A percentile compares a stretch with the other conserved stretches of the same genome.
These are phyloP conservation scores for Ptiloglossa arizonensis DNA, from an alignment of 1,140 invertebrate genomes.

Conservation along the genomic window DNA sequence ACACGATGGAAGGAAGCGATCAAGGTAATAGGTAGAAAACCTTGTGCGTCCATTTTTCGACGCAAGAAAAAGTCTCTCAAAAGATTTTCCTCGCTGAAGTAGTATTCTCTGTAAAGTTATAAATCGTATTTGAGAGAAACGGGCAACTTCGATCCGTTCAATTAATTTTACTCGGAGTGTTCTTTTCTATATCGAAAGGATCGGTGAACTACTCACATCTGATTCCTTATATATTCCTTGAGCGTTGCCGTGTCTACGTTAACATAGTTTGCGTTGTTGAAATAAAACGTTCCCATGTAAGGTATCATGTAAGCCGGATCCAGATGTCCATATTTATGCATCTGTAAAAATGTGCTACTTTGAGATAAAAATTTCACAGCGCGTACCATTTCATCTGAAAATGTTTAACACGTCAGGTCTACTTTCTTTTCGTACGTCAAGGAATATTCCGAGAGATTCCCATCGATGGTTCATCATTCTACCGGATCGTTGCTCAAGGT, in stretches of 20 bases:
- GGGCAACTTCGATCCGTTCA: not conserved
- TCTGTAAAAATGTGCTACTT: conserved; percentile 61
- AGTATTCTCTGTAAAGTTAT: conserved; percentile 94
- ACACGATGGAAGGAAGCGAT: conserved; percentile 98
- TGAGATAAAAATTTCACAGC: not conserved
- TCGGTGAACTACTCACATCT: conserved; percentile 88
- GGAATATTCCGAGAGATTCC: conserved; percentile 48
- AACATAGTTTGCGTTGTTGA: conserved; percentile 81
- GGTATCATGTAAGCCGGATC: conserved; percentile 83
- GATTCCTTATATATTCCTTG: conserved; percentile 91
- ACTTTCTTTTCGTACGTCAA: conserved; percentile 53
- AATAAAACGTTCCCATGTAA: conserved; percentile 85
- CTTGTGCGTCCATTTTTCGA: conserved; percentile 97
- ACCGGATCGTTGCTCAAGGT: too few relatives aligned
- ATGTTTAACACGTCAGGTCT: conserved; percentile 57
- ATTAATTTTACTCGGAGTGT: not conserved
- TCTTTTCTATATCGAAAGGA: not conserved
- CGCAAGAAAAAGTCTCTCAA: conserved; percentile 97
- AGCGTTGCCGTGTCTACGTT: conserved; percentile 83
- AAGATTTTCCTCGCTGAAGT: conserved; percentile 99
- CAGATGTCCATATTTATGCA: conserved; percentile 74
- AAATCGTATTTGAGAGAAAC: conserved; percentile 26
- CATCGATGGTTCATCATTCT: conserved; percentile 30
- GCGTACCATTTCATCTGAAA: not conserved
- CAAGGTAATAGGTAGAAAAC: conserved; percentile 94